Base-by-base conservation (phyloP, 2,888 invertebrate genomes). In the Drosophila anomelani region DNA sequence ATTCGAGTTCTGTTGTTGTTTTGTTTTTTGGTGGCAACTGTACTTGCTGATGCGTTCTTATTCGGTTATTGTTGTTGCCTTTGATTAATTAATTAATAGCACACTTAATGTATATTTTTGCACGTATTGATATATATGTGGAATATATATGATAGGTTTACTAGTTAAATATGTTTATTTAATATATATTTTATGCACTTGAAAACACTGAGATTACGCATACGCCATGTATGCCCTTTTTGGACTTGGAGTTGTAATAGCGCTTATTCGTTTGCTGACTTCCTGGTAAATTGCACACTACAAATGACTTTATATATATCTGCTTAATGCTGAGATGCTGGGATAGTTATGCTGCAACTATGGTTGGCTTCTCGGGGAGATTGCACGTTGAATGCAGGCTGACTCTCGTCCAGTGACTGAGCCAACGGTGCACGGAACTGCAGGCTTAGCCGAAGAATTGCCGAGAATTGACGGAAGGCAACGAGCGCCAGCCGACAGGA, bases 381-480 rank as follows among this genome's bases (percentile, higher is more conserved):
- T 67, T 44, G 49, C 36, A 76, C 75, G 88, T 89, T 89, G 88
- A 82, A 79, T 89, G 86, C 89, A 79, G 83, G 55, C 77, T 79
- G 89, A 90, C 76, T 67, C 68, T 85, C 90, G 83, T 89, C 75
- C 77, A 78, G 58, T 77, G 79, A 88, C 88, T 88, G 86, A 75
- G 58, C 57, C 76, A 56, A 68, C 17, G 73, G 46, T 86, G 87
- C 84, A 86, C 61, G 76, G 41, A 61, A 75, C 53, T 75, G 73
- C 75, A 67, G 73, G 64, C 66, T 61, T 54, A 41, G n/a, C 56
- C 60, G 74, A 66, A 64, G 66, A 36, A 29, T 15, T 0, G 23
- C 23, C 58, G 58, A 59, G n/a, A n/a, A 29, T 3, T n/a, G 6
- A 29, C 47, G 47, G 26, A 6, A 4, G 4, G 2, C 12, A 17